Base-by-base conservation (phyloP, 1,140 invertebrate species). In the Yoshiicerus persimilis region DNA sequence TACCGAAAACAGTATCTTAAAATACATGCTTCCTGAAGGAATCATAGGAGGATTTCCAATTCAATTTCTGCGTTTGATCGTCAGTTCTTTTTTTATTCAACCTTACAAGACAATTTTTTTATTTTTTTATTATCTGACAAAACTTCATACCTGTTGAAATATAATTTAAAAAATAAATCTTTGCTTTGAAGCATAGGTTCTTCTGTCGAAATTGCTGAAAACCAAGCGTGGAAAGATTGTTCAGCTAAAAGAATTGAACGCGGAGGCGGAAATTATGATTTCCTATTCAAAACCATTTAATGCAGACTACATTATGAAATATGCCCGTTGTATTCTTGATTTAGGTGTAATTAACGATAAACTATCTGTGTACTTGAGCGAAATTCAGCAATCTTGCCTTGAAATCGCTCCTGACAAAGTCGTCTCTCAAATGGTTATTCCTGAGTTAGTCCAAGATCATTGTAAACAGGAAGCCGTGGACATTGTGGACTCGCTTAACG, bases 301-400 rank as follows among this genome's bases (percentile, higher is more conserved):
- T 16, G 94, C 96, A 80, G 97, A 98, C 91, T 99, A 98, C 92
- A 96, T 98, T 92, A 95, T 95, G 91, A 95, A 95, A 91, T 99
- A 99, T 93, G 98, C 98, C 11, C 94, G 95, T 34, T 95, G 96
- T 90, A 95, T 99, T 1, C 95, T 99, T 77, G 97, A 98, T 89
- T 94, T 99, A 86, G 98, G 99, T 91, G 96, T 95, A 90, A 95
- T 99, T 92, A 99, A 99, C 92, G 94, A 94, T 88, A 96, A 98
- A 92, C 94, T 99, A 27, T 95, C 97, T 92, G 95, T 96, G 41
- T 96, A 96, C 92, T 94, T 99, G 32, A 96, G 96, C 91, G 95
- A 96, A 90, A 95, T 99, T 84, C 97, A 98, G 88, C 92, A 94
- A 90, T 95, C 95, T 89, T 98, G 96, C 92, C 95, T 96, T 89